Conservation (phyloP, 2,888 invertebrate genomes). For the Mesorhabditis spiculigera region DNA sequence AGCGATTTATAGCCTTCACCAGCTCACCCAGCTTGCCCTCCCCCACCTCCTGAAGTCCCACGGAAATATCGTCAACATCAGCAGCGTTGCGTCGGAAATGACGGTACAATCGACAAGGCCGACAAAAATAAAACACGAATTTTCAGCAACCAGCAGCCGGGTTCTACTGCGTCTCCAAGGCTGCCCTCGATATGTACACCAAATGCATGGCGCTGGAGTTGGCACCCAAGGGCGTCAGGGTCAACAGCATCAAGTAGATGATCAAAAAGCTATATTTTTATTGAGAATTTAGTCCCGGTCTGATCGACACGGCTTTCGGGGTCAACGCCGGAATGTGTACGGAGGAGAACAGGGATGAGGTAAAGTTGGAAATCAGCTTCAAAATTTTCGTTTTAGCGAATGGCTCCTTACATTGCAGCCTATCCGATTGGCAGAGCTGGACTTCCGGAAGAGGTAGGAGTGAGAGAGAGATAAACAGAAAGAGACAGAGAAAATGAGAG, state of each 20-base stretch:
- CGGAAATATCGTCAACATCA: slow-evolving; percentile 84
- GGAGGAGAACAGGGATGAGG: slow-evolving; percentile 71
- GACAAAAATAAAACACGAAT: not conserved
- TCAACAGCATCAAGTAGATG: slow-evolving; percentile 75
- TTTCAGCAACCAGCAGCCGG: not conserved
- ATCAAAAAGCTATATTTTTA: not conserved
- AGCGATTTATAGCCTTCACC: slow-evolving; percentile 32
- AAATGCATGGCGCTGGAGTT: slow-evolving; percentile 78
- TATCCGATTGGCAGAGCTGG: slow-evolving; percentile 2
- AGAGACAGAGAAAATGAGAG: too few species aligned
- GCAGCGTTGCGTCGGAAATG: slow-evolving; percentile 71
- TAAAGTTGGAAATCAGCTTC: slow-evolving; percentile 15
- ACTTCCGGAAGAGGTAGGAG: not conserved
- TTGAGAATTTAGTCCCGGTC: slow-evolving; percentile 71
- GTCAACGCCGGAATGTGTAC: slow-evolving; percentile 78
- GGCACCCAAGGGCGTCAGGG: slow-evolving; percentile 69
- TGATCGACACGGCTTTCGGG: slow-evolving; percentile 80
- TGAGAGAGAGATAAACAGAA: too few species aligned
- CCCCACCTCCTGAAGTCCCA: slow-evolving; percentile 35
- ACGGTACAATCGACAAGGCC: not conserved
- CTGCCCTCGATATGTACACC: slow-evolving; percentile 81
- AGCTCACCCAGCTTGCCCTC: slow-evolving; percentile 36
- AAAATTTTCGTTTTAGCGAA: not conserved
- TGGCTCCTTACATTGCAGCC: not conserved
- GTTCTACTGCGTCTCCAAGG: not conserved